Base-by-base conservation (phyloP, 2,113 vertebrate genomes). In the Vimba vimba region DNA sequence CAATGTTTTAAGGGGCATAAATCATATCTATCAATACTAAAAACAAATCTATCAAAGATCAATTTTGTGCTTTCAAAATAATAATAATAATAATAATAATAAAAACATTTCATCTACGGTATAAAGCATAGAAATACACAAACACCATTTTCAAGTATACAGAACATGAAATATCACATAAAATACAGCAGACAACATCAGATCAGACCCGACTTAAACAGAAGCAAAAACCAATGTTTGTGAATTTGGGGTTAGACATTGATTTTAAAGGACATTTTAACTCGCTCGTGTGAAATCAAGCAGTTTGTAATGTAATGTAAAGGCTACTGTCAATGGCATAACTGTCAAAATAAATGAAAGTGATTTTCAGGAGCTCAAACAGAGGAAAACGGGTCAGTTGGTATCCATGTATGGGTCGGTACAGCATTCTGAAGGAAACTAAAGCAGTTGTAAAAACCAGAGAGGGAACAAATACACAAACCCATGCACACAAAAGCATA, bases 101-200 rank as follows among this genome's bases (percentile, higher is more conserved):
- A 33, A 78, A 12, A 89, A 78, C 86, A 88, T 68, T 64, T 86
- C 62, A 90, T 87, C 85, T 27, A 80, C 66, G 52, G 39, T 71
- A 78, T 21, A n/a, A 66, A 84, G 59, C 50, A 85, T 73, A 73
- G 23, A 83, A 84, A 66, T 55, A 85, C 55, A 79, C 84, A 85
- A 27, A 78, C 45, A 82, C 43, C 30, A 52, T 87, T 78, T 89
- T 90, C 87, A 90, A 87, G 87, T 89, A 81, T 89, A 87, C 43
- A 66, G 75, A 59, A 89, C 79, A 71, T 43, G n/a, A 52, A 60
- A 57, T 55, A 39, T 81, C 62, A 77, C 80, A 84, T 25, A 7
- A 45, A 52, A 79, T 19, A 82, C 78, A 75, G 45, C 47, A 80
- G 66, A 62, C 69, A 50, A 66, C 69, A 45, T 8, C 30, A 84